A percentile compares a stretch with the other conserved stretches of the same genome.
phyloP scores from a whole-genome alignment of 2,888 invertebrate species.

The Molanna angustata region DNA sequence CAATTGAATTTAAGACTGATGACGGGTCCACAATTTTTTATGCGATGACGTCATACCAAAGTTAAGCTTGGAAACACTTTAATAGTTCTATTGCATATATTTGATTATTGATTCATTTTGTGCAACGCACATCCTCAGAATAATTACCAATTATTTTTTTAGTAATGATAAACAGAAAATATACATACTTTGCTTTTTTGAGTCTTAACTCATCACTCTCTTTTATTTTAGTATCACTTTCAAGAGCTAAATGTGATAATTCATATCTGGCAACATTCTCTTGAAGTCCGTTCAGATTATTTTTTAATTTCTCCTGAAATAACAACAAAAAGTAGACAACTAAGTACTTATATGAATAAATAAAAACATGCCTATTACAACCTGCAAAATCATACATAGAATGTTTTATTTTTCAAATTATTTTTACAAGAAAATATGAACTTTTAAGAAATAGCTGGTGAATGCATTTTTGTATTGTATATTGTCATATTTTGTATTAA shows the following conservation, averaged over 20 bases:
- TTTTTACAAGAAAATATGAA: too few species aligned
- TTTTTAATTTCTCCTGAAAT: slow-evolving; percentile 21
- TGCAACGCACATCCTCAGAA: neutral
- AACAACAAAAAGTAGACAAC: neutral
- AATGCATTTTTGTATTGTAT: too few species aligned
- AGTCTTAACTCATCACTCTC: slow-evolving; percentile 22
- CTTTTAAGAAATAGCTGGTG: too few species aligned
- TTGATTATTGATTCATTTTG: neutral
- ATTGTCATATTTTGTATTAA: too few species aligned
- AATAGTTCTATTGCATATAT: too few species aligned
- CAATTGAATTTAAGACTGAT: too few species aligned
- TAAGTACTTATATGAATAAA: neutral
- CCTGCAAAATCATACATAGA: too few species aligned
- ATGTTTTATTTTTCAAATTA: too few species aligned
- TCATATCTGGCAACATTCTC: slow-evolving; percentile 18
- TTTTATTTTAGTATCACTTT: slow-evolving; percentile 16
- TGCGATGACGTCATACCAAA: too few species aligned
- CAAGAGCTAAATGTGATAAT: slow-evolving; percentile 8
- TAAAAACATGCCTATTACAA: neutral
- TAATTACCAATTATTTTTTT: neutral
- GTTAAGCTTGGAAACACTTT: too few species aligned
- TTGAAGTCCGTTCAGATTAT: slow-evolving; percentile 12
- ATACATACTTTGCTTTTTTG: slow-evolving; percentile 25
- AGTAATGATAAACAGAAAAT: too few species aligned
- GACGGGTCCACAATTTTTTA: too few species aligned